phyloP scores from a whole-genome alignment of 1,140 invertebrate species.

The Atta texana region DNA sequence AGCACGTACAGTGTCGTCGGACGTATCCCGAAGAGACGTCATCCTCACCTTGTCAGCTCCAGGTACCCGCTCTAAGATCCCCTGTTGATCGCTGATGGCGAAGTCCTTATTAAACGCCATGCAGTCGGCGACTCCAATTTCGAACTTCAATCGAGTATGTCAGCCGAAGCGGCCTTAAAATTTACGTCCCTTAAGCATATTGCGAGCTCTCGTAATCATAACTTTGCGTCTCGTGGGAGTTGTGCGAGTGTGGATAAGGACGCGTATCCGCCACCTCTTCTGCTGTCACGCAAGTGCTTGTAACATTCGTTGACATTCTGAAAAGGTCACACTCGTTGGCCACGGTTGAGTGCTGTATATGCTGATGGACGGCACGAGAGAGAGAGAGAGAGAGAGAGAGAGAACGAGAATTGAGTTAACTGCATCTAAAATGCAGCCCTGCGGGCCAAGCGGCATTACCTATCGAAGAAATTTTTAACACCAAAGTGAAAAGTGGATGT shows the following conservation, averaged over 20 bases:
- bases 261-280: slow-evolving; percentile 39
- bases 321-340: slow-evolving; percentile 52
- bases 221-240: slow-evolving; percentile 33
- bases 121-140: slow-evolving; percentile 32
- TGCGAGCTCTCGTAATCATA: slow-evolving; percentile 47
- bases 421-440: slow-evolving; percentile 39
- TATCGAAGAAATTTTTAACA: slow-evolving; percentile 34
- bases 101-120: slow-evolving; percentile 46
- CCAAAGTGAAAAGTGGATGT: background rate
- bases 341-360: slow-evolving; percentile 19
- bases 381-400: background rate
- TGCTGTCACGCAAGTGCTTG: slow-evolving; percentile 47
- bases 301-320: slow-evolving; percentile 48
- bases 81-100: slow-evolving; percentile 21
- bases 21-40: slow-evolving; percentile 5
- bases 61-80: background rate
- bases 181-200: slow-evolving; percentile 26
- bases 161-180: slow-evolving; percentile 36
- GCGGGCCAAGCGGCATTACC: background rate
- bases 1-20: background rate
- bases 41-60: slow-evolving; percentile 43
- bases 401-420: slow-evolving; percentile 36
- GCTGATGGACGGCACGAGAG: background rate
- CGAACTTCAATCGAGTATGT: slow-evolving; percentile 40
- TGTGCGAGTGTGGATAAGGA: slow-evolving; percentile 29